Evolutionary conservation across 2,797 vertebrate genomes (phyloP), one percentile per base, ranked within the genome.

Genomic region (Ceryle rudis): DNA sequence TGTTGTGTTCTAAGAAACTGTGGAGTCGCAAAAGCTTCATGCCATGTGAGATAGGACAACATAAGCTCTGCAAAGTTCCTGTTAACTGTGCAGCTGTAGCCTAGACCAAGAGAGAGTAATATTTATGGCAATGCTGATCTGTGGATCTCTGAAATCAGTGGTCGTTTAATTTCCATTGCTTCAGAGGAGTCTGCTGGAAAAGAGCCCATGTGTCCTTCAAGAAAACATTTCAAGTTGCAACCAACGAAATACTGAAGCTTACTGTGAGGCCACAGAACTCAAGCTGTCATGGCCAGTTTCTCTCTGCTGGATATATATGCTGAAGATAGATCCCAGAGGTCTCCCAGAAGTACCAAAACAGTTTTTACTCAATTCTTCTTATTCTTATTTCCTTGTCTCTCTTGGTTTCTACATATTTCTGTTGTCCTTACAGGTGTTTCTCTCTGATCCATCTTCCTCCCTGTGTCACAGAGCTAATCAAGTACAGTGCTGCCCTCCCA

Each of bases 1-100:
- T 91, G 51, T 90, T 6, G 0, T 86, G 85, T 95, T 91, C 82
- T 88, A 79, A 93, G 77, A 80, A 91, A 87, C 62, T 69, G 37
- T 39, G 20, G 44, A 84, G 39, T 75, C 51, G 55, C 88, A 86
- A 93, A 90, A 93, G 22, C 67, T 86, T 95, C 57, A 35, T 91
- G 58, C 28, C 80, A 47, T 72, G n/a, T 70, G 60, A 90, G 22
- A 62, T 0, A 52, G 62, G 72, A 72, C 62, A 91, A 73, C 28
- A 94, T 83, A 70, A 81, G 35, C 18, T 64, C 77, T 89, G 51
- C 75, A 64, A 80, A 75, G 25, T 29, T 81, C 20, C 33, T 70
- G 52, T 89, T 79, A 84, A 86, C 23, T 37, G 20, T 51, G 51
- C 70, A 84, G 73, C 66, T 79, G 55, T 69, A 89, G 31, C 44